Evolutionary conservation across 2,888 invertebrate species (phyloP).

Genomic region (Mythimna ferrago): DNA sequence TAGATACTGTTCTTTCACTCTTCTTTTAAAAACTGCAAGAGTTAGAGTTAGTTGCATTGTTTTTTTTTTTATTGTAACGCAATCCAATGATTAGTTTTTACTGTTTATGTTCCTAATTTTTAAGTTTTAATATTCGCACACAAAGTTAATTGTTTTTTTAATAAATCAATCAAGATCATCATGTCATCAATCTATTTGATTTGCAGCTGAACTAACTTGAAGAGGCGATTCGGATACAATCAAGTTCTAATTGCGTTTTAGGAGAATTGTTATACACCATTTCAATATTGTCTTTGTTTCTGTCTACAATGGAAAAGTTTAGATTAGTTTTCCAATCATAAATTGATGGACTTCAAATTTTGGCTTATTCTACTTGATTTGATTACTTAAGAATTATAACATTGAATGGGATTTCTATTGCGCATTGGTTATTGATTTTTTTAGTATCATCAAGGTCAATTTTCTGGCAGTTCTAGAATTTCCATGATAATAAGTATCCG

Average conservation of each 20-base stretch:
- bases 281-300: constrained; percentile 43
- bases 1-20: too few species aligned
- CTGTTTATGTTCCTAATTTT: too few species aligned
- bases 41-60: too few species aligned
- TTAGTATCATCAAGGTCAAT: background rate
- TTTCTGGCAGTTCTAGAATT: constrained; percentile 23
- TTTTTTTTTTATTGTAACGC: too few species aligned
- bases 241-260: constrained; percentile 46
- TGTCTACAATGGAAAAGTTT: constrained; percentile 34
- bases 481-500: constrained; percentile 35
- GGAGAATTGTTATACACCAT: constrained; percentile 19
- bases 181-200: constrained; percentile 2
- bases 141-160: too few species aligned
- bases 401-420: constrained; percentile 6
- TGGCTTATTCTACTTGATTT: constrained; percentile 20
- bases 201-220: constrained; percentile 32
- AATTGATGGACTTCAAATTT: constrained; percentile 22
- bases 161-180: too few species aligned
- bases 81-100: too few species aligned
- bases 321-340: constrained; percentile 44
- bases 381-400: background rate
- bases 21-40: too few species aligned
- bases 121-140: too few species aligned
- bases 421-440: constrained; percentile 7
- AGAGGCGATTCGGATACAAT: constrained; percentile 30